phyloP scores from a whole-genome alignment of 35 echinoderm and acorn worm genomes.

The Ophioderma brevispina region DNA sequence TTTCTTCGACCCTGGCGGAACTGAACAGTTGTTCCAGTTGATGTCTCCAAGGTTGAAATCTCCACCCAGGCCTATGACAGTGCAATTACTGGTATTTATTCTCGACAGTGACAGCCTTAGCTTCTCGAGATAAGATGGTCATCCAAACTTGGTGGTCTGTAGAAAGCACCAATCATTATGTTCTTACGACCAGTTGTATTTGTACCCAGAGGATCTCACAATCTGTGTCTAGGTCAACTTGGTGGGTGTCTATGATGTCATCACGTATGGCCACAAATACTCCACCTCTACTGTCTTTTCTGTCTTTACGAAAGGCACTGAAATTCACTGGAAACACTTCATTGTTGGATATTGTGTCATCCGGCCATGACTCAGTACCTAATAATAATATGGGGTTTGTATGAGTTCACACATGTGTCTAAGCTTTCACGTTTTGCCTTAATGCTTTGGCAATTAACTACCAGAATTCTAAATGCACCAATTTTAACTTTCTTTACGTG shows the following conservation, averaged over 20 bases:
- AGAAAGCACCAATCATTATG: conserved; percentile 11
- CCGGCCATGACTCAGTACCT: background rate
- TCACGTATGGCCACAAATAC: conserved; percentile 16
- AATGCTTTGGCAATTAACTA: background rate
- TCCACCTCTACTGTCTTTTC: background rate
- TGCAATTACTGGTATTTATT: background rate
- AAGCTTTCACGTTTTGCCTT: background rate
- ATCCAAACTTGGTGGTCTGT: background rate
- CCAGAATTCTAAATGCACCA: background rate
- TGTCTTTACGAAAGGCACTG: conserved; percentile 19
- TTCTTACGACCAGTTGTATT: background rate
- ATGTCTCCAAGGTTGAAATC: conserved; percentile 1
- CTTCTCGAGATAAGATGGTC: background rate
- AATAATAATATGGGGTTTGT: background rate
- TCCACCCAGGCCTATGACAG: background rate
- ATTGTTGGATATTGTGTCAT: background rate
- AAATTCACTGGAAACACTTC: conserved; percentile 1
- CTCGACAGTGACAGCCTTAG: background rate
- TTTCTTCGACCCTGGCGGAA: background rate
- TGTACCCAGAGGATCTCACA: conserved; percentile 16
- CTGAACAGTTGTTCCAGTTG: background rate
- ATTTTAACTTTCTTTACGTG: background rate
- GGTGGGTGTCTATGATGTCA: background rate
- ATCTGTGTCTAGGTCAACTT: background rate
- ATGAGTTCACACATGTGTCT: background rate